Evolutionary conservation across 23 tunicate genomes (phyloP), one percentile per base, ranked within the genome.

Genomic region (Ciona savignyi): DNA sequence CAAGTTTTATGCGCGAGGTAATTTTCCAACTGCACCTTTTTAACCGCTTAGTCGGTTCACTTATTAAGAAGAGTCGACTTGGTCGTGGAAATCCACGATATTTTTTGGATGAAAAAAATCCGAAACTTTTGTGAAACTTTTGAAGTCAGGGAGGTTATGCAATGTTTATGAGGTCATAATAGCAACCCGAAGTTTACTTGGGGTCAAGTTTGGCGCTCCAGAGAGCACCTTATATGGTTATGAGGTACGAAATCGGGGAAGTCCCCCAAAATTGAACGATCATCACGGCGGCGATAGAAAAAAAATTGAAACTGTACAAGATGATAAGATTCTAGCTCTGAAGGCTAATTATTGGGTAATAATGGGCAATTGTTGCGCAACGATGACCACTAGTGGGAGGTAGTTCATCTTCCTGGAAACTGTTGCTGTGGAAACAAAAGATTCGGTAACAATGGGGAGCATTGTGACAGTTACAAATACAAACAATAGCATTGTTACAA

Each of bases 351-450:
- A 42, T 42, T 42, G 56, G 56, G 56, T 42, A 42, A 42, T 15
- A 15, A 42, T 42, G 56, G 56, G 56, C 15, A 42, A 42, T 42
- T 6, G 9, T 42, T 42, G 56, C 15, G 56, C 15, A 15, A 42
- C 56, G 56, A 6, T 42, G 56, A 42, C 56, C 56, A 42, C 56
- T 42, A 42, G 56, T 9, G 56, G 51, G 49, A 69, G 51, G 11
- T 2, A 30, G 34, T 69, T 69, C 73, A 69, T 69, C 73, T 69
- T 23, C 73, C 49, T 1, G 73, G 73, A n/a, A 69, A 69, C 9
- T 69, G 73, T 34, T 69, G 73, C 56, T 42, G 15, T 15, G 56
- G 56, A 42, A 42, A 42, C 56, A 42, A 42, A 42, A 42, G 56
- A 42, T n/a, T n/a, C n/a, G n/a, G n/a, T n/a, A n/a, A n/a, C n/a